Conservation (phyloP, 2,797 vertebrate species). For the Gymnodraco acuticeps region DNA sequence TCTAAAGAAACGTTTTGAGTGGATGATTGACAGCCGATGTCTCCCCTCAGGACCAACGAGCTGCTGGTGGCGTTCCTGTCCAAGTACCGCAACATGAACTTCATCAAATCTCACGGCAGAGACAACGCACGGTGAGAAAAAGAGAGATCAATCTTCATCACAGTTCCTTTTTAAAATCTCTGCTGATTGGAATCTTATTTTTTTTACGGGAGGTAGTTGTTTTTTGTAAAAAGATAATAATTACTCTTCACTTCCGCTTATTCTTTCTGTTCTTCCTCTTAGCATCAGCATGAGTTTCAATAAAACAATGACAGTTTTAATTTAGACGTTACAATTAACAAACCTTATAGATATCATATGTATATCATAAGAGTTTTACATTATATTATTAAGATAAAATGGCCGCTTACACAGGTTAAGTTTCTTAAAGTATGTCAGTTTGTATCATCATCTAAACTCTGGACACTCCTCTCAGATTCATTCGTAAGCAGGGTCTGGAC, state of each 20-base stretch:
- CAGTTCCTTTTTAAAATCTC: neutral
- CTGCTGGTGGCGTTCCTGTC: constrained; percentile 96
- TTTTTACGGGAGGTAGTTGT: neutral
- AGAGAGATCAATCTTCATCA: neutral
- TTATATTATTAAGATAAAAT: too few species aligned
- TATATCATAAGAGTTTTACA: too few species aligned
- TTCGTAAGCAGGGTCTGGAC: constrained; percentile 96
- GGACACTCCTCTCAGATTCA: constrained; percentile 86
- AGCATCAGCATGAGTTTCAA: too few species aligned
- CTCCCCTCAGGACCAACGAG: constrained; percentile 90
- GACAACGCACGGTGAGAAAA: constrained; percentile 93
- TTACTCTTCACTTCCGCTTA: neutral
- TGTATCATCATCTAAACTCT: neutral
- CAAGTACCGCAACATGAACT: constrained; percentile 94
- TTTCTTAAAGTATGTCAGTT: neutral
- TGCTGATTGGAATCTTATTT: neutral
- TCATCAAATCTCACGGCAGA: constrained; percentile 97
- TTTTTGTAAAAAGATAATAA: too few species aligned
- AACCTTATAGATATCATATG: too few species aligned
- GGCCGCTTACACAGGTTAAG: too few species aligned
- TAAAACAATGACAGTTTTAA: too few species aligned
- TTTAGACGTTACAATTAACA: neutral
- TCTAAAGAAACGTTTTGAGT: neutral
- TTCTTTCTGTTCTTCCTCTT: neutral
- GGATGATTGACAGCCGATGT: constrained; percentile 44